Percentiles rank a stretch among this genome's conserved stretches.
phyloP scores from a whole-genome alignment of 2,113 vertebrate species.

The Hydrochoerus hydrochaeris region DNA sequence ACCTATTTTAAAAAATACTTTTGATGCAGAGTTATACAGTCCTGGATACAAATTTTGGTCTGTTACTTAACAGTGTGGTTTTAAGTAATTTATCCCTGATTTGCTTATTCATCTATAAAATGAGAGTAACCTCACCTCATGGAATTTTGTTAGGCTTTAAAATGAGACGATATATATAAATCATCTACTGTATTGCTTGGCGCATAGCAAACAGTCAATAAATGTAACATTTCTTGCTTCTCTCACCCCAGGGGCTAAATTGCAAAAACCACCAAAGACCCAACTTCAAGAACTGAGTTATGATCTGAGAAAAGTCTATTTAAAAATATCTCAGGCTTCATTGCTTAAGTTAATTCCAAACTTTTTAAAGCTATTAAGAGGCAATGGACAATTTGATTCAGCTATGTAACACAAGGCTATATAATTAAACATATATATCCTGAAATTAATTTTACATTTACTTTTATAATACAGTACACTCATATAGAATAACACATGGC shows the following conservation, averaged over 20 bases:
- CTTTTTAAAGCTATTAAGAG: conserved; percentile 76
- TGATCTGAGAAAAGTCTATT: conserved; percentile 68
- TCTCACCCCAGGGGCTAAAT: neutral
- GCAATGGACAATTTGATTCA: conserved; percentile 78
- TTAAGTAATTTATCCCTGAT: conserved; percentile 40
- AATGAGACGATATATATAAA: conserved; percentile 19
- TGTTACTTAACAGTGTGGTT: neutral
- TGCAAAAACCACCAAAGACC: conserved; percentile 53
- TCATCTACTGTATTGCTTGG: conserved; percentile 9
- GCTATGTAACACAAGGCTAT: conserved; percentile 69
- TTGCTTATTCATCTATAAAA: conserved; percentile 46
- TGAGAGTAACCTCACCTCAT: conserved; percentile 21
- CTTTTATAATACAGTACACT: conserved; percentile 78
- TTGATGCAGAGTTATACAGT: neutral
- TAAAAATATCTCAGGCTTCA: conserved; percentile 72
- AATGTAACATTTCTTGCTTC: conserved; percentile 46
- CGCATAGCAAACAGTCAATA: conserved; percentile 43
- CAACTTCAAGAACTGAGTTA: conserved; percentile 62
- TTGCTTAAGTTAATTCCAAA: conserved; percentile 80
- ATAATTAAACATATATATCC: conserved; percentile 81
- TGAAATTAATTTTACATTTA: conserved; percentile 81
- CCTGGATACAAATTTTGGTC: conserved; percentile 18
- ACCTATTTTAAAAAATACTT: conserved; percentile 36
- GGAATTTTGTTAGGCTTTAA: conserved; percentile 60
- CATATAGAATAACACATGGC: conserved; percentile 75